Evolutionary conservation across 1,140 invertebrate species (phyloP).

Genomic region (Drosophila tani): DNA sequence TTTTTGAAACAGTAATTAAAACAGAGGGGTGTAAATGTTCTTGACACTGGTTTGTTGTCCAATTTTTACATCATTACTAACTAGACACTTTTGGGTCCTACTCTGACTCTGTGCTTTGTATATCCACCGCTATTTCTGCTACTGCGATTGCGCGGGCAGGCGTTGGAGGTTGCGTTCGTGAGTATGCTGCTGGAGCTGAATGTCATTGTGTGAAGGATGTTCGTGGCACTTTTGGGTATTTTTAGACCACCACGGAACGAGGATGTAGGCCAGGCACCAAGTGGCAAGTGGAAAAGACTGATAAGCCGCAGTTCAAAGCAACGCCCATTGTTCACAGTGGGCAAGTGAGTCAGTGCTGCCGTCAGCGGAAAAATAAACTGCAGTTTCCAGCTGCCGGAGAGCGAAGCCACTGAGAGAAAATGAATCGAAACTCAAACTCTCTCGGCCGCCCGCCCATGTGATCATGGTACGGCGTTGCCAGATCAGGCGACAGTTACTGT

Average conservation of each 20-base stretch:
- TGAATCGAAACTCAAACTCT: constrained; percentile 24
- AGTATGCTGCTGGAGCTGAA: constrained; percentile 23
- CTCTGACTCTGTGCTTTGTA: constrained; percentile 35
- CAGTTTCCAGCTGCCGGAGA: constrained; percentile 30
- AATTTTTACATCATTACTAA: constrained; percentile 45
- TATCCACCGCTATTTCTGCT: constrained; percentile 60
- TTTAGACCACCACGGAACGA: constrained; percentile 30
- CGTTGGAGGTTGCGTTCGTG: constrained; percentile 19
- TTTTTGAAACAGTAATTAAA: neutral
- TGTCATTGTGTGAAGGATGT: constrained; percentile 65
- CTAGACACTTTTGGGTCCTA: constrained; percentile 12
- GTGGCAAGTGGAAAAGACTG: constrained; percentile 14
- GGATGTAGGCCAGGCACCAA: constrained; percentile 27
- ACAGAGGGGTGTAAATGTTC: neutral
- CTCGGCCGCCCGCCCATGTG: constrained; percentile 34
- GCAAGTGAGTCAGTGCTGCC: constrained; percentile 22
- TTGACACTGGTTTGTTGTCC: neutral
- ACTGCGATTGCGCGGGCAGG: constrained; percentile 67
- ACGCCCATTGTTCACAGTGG: constrained; percentile 46
- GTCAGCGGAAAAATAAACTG: constrained; percentile 30
- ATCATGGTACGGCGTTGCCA: constrained; percentile 43
- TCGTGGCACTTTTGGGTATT: constrained; percentile 44
- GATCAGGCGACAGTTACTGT: constrained; percentile 12
- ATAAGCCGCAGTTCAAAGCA: constrained; percentile 52
- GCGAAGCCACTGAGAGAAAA: neutral